These are phyloP conservation scores for Platypus cylindrus DNA, from an alignment of 2,888 invertebrate species.

Conservation along the genomic window DNA sequence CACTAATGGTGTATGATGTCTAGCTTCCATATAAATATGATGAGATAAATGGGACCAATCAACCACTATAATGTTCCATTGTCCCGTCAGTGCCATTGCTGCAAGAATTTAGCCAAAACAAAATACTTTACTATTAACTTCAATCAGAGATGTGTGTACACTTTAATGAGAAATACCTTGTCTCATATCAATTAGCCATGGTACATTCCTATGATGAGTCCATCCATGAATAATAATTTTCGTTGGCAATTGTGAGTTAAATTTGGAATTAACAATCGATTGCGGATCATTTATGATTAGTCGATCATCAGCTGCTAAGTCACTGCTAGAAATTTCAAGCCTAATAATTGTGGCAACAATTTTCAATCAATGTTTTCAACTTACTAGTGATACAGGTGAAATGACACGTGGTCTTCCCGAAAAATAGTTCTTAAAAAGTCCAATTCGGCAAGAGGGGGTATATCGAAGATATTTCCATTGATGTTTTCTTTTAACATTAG, in stretches of 20 bases:
- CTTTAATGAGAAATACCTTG: constrained; percentile 25
- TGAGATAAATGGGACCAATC: constrained; percentile 43
- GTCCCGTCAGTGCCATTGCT: constrained; percentile 25
- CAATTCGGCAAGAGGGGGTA: too few species aligned
- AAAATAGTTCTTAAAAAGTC: too few species aligned
- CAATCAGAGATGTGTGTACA: not conserved
- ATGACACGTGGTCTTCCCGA: constrained; percentile 25
- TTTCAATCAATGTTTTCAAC: constrained; percentile 13
- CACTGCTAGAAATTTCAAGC: constrained; percentile 4
- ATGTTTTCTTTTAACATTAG: too few species aligned
- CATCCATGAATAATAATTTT: constrained; percentile 31
- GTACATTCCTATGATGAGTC: constrained; percentile 26
- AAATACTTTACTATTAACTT: not conserved
- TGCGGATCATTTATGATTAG: constrained; percentile 19
- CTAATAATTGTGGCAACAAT: too few species aligned
- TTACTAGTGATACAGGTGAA: constrained; percentile 27
- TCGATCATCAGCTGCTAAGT: constrained; percentile 13
- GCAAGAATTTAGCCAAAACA: constrained; percentile 7
- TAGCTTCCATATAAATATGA: constrained; percentile 37
- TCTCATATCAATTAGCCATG: constrained; percentile 29
- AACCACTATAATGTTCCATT: constrained; percentile 39
- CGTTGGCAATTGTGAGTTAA: constrained; percentile 23
- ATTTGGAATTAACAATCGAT: constrained; percentile 22
- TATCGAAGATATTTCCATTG: constrained; percentile 11
- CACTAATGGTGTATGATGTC: constrained; percentile 35